Evolutionary conservation across 2,888 invertebrate species (phyloP).

Genomic region (Nephrotoma guestfalica): DNA sequence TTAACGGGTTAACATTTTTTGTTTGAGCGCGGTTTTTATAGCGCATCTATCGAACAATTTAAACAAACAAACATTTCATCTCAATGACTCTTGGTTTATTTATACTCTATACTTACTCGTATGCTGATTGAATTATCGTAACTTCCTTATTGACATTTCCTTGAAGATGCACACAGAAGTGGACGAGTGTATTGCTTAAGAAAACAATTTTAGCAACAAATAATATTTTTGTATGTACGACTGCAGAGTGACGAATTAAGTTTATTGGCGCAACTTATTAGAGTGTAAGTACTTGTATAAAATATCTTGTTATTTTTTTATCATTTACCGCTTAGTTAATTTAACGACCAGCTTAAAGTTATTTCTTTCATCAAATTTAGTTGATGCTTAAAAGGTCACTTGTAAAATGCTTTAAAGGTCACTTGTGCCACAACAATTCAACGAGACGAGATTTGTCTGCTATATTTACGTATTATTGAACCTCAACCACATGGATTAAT

Average conservation of each 20-base stretch:
- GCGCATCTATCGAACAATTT: background rate
- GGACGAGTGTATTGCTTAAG: background rate
- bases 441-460: no score
- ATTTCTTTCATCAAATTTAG: background rate
- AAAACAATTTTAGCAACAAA: background rate
- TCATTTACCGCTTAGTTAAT: background rate
- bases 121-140: background rate
- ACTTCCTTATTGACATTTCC: background rate
- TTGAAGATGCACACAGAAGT: background rate
- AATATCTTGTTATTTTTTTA: background rate
- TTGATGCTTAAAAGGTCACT: background rate
- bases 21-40: background rate
- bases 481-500: no score
- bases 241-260: background rate
- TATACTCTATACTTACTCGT: background rate
- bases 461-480: no score
- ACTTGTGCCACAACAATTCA: no score
- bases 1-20: background rate
- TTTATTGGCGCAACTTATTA: background rate
- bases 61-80: background rate
- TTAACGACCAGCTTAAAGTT: background rate
- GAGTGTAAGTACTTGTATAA: background rate
- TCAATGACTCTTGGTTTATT: background rate
- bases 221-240: background rate
- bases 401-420: background rate